Evolutionary conservation across 2,113 vertebrate species (phyloP), one percentile per base, ranked within the genome.

Genomic region (Neogale vison): DNA sequence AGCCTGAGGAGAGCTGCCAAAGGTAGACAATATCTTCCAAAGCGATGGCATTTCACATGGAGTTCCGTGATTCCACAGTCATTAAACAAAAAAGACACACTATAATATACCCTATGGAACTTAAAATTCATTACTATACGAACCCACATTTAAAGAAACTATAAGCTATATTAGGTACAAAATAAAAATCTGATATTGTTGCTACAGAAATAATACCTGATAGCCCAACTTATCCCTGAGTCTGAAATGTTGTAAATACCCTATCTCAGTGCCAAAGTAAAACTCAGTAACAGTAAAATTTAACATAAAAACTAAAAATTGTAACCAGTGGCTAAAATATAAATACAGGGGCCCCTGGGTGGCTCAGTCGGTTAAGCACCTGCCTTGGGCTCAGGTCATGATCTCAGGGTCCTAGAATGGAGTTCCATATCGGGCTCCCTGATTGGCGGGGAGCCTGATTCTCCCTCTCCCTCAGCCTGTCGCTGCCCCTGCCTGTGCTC

Each of bases 241-340:
- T 63, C 39, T 95, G 52, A 97, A 91, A 86, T 83, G 61, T 13
- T 76, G 13, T 21, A 39, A 24, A 7, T 67, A 92, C 21, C 4
- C 0, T 90, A 91, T 47, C 26, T 93, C 45, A 86, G n/a, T 79
- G 36, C n/a, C 52, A 96, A 95, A 95, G 45, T 77, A 76, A 96
- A 95, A 42, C 69, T 72, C 36, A 39, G 20, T 65, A 80, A 80
- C 65, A 39, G 86, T 50, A 90, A 92, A 47, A 92, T 29, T 89
- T 50, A 96, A 92, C 42, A 76, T 50, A 79, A 88, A 93, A 90
- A 20, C 24, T 88, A 88, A 92, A 81, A 57, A 81, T 31, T 47
- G 71, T 65, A 88, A 76, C 91, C 42, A 72, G 69, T 47, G 59
- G 39, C 76, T 89, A 89, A 91, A 93, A 74, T 74, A 84, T 92